Percentiles rank a stretch among this genome's conserved stretches.
These are phyloP conservation scores for Caenorhabditis uteleia DNA, from an alignment of 2,888 invertebrate genomes.

Conservation along the genomic window DNA sequence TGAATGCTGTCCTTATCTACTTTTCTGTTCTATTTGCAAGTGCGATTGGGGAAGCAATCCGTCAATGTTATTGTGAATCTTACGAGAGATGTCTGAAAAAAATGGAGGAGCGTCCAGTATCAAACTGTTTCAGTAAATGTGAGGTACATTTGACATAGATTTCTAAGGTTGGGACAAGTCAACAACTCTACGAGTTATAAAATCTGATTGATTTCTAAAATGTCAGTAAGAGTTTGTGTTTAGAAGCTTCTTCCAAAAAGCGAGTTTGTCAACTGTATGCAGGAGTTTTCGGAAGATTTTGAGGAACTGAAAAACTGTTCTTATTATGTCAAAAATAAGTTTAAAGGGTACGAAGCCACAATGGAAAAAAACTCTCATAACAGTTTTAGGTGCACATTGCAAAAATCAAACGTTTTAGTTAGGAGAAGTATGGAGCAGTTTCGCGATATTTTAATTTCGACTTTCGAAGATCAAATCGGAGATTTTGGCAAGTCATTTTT, in stretches of 20 bases:
- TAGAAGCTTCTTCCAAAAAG: constrained; percentile 17
- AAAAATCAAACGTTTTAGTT: constrained; percentile 9
- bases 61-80: constrained; percentile 21
- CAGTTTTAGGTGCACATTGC: constrained; percentile 13
- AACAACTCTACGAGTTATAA: neutral
- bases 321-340: constrained; percentile 10
- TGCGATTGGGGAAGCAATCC: constrained; percentile 16
- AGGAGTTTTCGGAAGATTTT: constrained; percentile 11
- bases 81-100: constrained; percentile 25
- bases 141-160: constrained; percentile 4
- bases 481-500: constrained; percentile 7
- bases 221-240: neutral
- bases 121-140: constrained; percentile 22
- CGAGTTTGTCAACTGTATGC: constrained; percentile 18
- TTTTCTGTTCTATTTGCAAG: too few relatives aligned
- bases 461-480: constrained; percentile 13
- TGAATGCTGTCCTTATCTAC: too few relatives aligned
- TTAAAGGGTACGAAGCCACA: constrained; percentile 8
- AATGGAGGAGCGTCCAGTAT: constrained; percentile 3
- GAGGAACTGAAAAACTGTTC: constrained; percentile 16
- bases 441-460: constrained; percentile 18
- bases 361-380: neutral
- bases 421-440: constrained; percentile 21
- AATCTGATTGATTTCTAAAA: neutral
- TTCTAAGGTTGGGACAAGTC: too few relatives aligned